Evolutionary conservation across 2,113 vertebrate species (phyloP), one percentile per base, ranked within the genome.

Genomic region (Onychorhynchus coronatus): DNA sequence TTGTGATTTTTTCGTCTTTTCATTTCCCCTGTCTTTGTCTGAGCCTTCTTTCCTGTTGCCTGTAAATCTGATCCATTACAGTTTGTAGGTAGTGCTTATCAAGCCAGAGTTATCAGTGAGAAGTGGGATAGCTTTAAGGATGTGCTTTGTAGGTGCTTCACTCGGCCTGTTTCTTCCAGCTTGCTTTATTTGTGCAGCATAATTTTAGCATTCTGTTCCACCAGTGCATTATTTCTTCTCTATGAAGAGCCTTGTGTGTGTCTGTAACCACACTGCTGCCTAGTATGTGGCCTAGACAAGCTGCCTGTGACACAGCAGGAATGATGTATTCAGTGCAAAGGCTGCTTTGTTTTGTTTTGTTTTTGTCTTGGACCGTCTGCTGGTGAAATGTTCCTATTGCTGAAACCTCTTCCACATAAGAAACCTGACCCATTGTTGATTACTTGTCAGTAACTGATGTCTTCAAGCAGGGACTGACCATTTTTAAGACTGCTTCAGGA

Each of bases 221-320:
- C 35, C 42, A 55, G 55, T 10, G 30, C 7, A 4, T 85, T 77
- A 44, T 67, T 96, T 80, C 72, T 46, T 46, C 70, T 44, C 47
- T n/a, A 56, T 47, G 47, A 42, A 49, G 55, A 41, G 33, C 5
- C 47, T 67, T 78, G 75, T 3, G 2, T 3, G 4, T 88, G 79
- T 92, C 73, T 94, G 66, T 82, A 92, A 31, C 58, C 58, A 82
- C 58, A 5, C 44, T 84, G 66, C 88, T 94, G 89, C 91, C 86
- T 93, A 15, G 83, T n/a, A 50, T 87, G 82, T 86, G 88, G 49
- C 90, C 63, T 19, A 49, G 68, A 88, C 79, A 78, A 70, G 52
- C 82, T 94, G 90, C 70, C 42, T 68, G 49, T 88, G 91, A 50
- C 81, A 66, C 82, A 67, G 46, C 61, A 93, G 52, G 35, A 85